phyloP scores from a whole-genome alignment of 2,888 invertebrate genomes.

The Eremobia ochroleuca region DNA sequence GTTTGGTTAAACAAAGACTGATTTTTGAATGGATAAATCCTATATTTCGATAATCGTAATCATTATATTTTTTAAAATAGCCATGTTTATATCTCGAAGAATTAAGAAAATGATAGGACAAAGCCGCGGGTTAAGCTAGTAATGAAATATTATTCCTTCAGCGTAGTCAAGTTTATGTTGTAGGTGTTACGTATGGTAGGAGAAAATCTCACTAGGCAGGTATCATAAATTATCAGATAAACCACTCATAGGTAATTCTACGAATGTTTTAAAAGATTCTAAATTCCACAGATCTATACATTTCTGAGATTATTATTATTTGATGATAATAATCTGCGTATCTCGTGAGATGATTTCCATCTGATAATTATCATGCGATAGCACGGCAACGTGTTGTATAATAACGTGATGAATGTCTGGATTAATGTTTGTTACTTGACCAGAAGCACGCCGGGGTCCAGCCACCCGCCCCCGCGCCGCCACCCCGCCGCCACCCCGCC shows the following conservation, averaged over 20 bases:
- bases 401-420: background rate
- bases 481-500: background rate
- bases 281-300: slow-evolving; percentile 10
- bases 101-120: background rate
- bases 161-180: background rate
- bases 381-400: background rate
- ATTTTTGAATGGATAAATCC: background rate
- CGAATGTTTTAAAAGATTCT: background rate
- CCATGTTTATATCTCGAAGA: background rate
- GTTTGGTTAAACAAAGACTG: background rate
- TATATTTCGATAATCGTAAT: background rate
- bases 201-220: background rate
- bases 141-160: background rate
- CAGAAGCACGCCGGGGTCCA: too few species aligned
- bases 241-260: background rate
- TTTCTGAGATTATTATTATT: slow-evolving; percentile 26
- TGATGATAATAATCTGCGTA: slow-evolving; percentile 32
- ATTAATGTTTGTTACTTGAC: background rate
- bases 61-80: background rate
- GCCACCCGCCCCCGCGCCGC: background rate
- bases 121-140: background rate
- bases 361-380: slow-evolving; percentile 2
- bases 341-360: slow-evolving; percentile 26
- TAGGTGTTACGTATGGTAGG: background rate
- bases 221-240: slow-evolving; percentile 5